Evolutionary conservation across 64 coral and sea anemone genomes (phyloP).

Genomic region (Stylophora pistillata): DNA sequence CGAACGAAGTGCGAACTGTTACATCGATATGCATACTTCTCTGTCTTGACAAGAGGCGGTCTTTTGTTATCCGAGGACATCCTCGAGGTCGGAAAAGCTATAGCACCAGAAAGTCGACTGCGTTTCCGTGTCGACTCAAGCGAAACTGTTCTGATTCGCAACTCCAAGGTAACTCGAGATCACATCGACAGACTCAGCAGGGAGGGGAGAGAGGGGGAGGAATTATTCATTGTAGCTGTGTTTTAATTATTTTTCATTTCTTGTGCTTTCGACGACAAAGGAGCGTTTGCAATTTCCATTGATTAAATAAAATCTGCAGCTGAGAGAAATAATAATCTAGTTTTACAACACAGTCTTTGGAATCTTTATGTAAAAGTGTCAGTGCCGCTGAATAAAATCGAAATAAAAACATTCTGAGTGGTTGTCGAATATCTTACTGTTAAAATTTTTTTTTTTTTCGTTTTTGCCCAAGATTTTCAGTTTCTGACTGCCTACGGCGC

Average conservation of each 20-base stretch:
- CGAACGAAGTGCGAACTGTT: not conserved
- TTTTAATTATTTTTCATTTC: slow-evolving; percentile 6
- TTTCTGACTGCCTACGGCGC: not conserved
- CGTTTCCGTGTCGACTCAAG: not conserved
- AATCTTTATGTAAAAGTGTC: not conserved
- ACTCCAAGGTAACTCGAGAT: no score
- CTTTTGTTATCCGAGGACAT: slow-evolving; percentile 33
- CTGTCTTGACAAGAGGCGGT: slow-evolving; percentile 17
- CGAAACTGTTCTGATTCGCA: no score
- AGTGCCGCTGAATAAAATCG: not conserved
- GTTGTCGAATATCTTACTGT: no score
- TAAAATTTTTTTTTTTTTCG: no score
- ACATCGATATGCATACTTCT: slow-evolving; percentile 13
- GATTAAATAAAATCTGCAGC: slow-evolving; percentile 4
- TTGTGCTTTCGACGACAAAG: not conserved
- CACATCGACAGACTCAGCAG: not conserved
- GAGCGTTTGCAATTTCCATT: not conserved
- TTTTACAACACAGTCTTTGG: not conserved
- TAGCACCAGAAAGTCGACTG: no score
- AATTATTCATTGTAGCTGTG: no score
- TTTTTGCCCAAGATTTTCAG: no score
- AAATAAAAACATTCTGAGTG: not conserved
- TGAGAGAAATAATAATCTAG: not conserved
- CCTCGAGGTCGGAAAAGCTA: not conserved
- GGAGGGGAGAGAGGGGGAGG: slow-evolving; percentile 10